phyloP scores from a whole-genome alignment of 2,888 invertebrate species.

The Eupeodes latifasciatus region DNA sequence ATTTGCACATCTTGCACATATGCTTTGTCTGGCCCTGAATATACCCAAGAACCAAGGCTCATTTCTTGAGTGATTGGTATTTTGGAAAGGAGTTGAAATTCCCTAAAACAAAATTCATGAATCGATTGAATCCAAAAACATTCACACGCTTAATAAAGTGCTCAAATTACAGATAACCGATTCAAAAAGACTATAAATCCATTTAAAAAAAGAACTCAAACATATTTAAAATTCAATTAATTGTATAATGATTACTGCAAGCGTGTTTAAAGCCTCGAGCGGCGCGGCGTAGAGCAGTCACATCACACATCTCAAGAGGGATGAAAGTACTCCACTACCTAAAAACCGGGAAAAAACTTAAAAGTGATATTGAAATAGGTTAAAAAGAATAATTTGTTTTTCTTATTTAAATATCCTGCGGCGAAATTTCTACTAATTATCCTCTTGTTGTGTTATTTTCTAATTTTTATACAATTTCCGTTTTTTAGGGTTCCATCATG shows the following conservation, averaged over 20 bases:
- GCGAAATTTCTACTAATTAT: slow-evolving; percentile 72
- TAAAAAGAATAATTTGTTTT: slow-evolving; percentile 37
- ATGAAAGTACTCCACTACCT: neutral
- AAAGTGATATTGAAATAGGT: slow-evolving; percentile 30
- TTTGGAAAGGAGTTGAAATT: no score
- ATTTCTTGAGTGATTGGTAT: no score
- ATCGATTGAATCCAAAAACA: no score
- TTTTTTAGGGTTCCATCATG: slow-evolving; percentile 34
- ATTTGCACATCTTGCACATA: no score
- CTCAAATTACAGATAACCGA: no score
- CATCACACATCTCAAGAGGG: slow-evolving; percentile 32
- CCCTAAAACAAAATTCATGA: no score
- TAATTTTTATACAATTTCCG: slow-evolving; percentile 48
- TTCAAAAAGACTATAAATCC: no score
- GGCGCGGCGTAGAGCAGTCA: neutral
- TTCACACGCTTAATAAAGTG: no score
- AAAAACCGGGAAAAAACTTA: neutral
- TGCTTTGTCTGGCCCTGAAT: no score
- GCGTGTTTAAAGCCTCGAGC: slow-evolving; percentile 1
- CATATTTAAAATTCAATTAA: slow-evolving; percentile 37
- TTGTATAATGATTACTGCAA: slow-evolving; percentile 3
- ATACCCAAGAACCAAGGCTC: no score
- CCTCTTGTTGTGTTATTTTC: slow-evolving; percentile 69
- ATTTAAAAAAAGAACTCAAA: neutral
- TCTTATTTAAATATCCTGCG: slow-evolving; percentile 63